A percentile compares a stretch with the other conserved stretches of the same genome.
phyloP scores from a whole-genome alignment of 2,888 invertebrate genomes.

The Agrenia bidenticulata region DNA sequence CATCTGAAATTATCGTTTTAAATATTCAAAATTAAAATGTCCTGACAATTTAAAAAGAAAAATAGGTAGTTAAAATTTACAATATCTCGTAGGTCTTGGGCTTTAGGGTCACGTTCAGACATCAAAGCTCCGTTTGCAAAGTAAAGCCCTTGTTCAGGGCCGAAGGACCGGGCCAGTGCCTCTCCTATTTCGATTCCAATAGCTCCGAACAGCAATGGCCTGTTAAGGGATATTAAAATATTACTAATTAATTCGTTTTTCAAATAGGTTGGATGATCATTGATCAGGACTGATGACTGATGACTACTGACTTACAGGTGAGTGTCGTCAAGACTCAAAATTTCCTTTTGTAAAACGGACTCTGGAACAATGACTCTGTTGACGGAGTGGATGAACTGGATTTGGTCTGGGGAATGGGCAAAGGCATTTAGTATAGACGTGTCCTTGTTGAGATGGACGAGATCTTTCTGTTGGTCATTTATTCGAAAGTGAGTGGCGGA shows the following conservation, averaged over 20 bases:
- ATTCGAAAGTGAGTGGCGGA: slow-evolving; percentile 59
- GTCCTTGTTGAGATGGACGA: slow-evolving; percentile 56
- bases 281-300: too few relatives aligned
- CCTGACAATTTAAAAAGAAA: too few relatives aligned
- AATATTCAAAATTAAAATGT: neutral
- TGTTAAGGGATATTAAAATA: slow-evolving; percentile 54
- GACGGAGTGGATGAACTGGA: slow-evolving; percentile 57
- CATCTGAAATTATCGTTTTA: slow-evolving; percentile 30
- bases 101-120: slow-evolving; percentile 55
- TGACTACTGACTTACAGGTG: slow-evolving; percentile 37
- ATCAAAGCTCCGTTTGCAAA: slow-evolving; percentile 57
- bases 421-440: slow-evolving; percentile 50
- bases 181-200: slow-evolving; percentile 57
- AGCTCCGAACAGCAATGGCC: slow-evolving; percentile 59
- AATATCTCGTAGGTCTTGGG: slow-evolving; percentile 37
- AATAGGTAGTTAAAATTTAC: slow-evolving; percentile 18
- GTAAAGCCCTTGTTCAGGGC: slow-evolving; percentile 57
- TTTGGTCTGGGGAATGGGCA: slow-evolving; percentile 48
- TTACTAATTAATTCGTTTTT: too few relatives aligned
- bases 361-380: slow-evolving; percentile 60
- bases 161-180: slow-evolving; percentile 58
- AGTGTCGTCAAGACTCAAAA: slow-evolving; percentile 24
- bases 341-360: slow-evolving; percentile 55
- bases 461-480: slow-evolving; percentile 56
- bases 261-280: too few relatives aligned